Conservation (phyloP, 2,797 vertebrate species). For the Orientallactaga sibirica region DNA sequence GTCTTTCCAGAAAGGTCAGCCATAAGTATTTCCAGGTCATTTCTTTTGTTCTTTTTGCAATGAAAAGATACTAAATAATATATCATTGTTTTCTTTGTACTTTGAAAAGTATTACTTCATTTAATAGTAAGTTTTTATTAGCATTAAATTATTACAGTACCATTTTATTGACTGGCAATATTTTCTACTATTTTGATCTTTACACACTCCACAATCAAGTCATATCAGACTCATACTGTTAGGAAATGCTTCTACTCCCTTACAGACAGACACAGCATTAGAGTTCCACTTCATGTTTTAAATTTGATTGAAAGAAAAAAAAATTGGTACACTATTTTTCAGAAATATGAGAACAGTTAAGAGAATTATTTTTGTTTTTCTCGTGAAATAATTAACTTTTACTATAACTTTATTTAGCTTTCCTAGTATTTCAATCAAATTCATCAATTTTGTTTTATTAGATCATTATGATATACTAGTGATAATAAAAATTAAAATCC, state of each 20-base stretch:
- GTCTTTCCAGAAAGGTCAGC: background rate
- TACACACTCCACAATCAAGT: background rate
- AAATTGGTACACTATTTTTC: background rate
- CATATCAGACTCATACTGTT: background rate
- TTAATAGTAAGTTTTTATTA: constrained; percentile 27
- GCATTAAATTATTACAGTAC: background rate
- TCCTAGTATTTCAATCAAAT: background rate
- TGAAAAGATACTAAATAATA: background rate
- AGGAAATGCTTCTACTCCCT: constrained; percentile 23
- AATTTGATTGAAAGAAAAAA: constrained; percentile 30
- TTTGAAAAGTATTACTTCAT: background rate
- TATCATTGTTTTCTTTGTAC: background rate
- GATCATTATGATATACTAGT: background rate
- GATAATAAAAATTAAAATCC: background rate
- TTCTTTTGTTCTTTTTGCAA: constrained; percentile 43
- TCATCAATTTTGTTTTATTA: background rate
- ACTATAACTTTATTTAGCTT: constrained; percentile 1
- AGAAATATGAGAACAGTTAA: background rate
- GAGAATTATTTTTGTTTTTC: constrained; percentile 27
- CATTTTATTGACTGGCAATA: background rate
- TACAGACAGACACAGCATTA: background rate
- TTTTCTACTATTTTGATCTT: constrained; percentile 8
- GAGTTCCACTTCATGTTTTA: constrained; percentile 6
- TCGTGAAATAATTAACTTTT: constrained; percentile 45
- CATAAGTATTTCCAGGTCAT: background rate